These are phyloP conservation scores for Rattus rattus DNA, from an alignment of 2,113 vertebrate genomes.

Conservation along the genomic window DNA sequence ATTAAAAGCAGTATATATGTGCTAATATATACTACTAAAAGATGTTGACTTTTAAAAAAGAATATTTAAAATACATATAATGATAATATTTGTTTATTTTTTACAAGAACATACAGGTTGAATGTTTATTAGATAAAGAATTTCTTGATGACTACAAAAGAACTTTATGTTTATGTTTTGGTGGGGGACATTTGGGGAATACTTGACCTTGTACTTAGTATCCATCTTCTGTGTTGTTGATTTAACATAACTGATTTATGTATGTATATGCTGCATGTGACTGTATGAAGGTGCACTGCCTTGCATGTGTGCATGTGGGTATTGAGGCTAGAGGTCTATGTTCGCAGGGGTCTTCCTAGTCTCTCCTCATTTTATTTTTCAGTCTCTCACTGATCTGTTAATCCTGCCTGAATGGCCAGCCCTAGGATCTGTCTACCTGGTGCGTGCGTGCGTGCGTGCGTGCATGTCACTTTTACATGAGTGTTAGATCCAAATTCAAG, in stretches of 20 bases:
- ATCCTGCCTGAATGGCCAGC: background rate
- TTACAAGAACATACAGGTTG: background rate
- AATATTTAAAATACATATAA: background rate
- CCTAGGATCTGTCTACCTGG: background rate
- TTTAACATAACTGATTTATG: background rate
- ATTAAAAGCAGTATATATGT: background rate
- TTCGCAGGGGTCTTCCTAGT: background rate
- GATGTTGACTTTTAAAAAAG: background rate
- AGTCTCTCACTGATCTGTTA: background rate
- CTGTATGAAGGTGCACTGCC: background rate
- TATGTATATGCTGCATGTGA: background rate
- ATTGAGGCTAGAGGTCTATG: background rate
- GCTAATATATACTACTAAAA: background rate
- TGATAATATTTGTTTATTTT: background rate
- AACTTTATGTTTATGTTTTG: background rate
- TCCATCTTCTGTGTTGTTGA: background rate
- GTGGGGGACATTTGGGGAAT: background rate
- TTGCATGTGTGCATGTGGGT: background rate
- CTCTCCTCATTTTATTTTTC: background rate
- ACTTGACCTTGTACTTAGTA: background rate
- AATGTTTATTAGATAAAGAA: background rate
- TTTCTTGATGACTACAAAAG: background rate
- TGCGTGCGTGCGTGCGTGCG: too few relatives aligned
- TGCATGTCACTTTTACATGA: background rate
- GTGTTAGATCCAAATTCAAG: background rate